These are phyloP conservation scores for Netelia fuscicornis DNA, from an alignment of 2,888 invertebrate species.

Conservation along the genomic window DNA sequence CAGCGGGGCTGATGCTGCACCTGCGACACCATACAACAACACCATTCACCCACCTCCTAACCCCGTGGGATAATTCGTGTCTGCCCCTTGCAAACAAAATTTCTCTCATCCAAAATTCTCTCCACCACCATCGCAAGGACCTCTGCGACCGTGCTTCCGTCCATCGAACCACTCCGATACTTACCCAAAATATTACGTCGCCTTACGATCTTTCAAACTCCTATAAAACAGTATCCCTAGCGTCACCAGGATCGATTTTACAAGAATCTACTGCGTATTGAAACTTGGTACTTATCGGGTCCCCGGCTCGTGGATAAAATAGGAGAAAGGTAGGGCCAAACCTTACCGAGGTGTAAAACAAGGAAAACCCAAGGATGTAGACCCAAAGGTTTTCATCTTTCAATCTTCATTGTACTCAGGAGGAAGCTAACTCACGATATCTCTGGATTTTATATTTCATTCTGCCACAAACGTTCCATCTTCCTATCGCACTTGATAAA, in stretches of 20 bases:
- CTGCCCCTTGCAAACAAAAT: constrained; percentile 27
- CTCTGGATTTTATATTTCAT: no score
- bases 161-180: constrained; percentile 54
- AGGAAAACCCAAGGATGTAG: background rate
- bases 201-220: background rate
- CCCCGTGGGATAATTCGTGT: constrained; percentile 51
- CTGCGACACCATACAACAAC: constrained; percentile 83
- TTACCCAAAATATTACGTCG: constrained; percentile 70
- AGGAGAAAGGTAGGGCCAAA: no score
- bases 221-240: background rate
- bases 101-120: constrained; percentile 34
- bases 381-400: no score
- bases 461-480: background rate
- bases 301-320: no score
- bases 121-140: constrained; percentile 17
- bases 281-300: no score
- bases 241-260: background rate
- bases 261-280: no score
- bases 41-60: constrained; percentile 80
- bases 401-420: no score
- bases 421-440: no score
- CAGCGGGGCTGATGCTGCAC: constrained; percentile 84
- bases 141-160: constrained; percentile 15
- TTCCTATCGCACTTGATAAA: background rate
- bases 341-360: background rate